Conservation (phyloP, 1,140 invertebrate genomes). For the Cryptotermes secundus region DNA sequence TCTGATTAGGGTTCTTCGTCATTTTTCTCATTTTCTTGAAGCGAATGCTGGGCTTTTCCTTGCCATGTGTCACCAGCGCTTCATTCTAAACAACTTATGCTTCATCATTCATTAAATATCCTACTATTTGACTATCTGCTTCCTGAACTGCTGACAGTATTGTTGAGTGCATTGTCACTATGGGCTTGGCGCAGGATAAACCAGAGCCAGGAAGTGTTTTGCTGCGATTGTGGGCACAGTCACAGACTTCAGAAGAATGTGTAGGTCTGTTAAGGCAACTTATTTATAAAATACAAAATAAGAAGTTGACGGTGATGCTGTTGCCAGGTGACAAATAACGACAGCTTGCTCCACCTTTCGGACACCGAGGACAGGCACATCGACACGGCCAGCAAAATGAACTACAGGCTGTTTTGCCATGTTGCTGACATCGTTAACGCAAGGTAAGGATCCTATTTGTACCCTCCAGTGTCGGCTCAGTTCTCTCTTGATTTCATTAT, state of each 20-base stretch:
- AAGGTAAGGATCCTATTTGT: background rate
- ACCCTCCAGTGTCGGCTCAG: background rate
- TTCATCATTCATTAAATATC: too few relatives aligned
- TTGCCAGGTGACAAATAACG: constrained; percentile 28
- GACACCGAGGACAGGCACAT: constrained; percentile 22
- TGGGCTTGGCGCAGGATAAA: too few relatives aligned
- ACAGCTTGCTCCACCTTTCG: constrained; percentile 8
- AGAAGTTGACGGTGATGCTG: background rate
- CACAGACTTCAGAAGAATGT: background rate
- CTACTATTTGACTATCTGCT: too few relatives aligned
- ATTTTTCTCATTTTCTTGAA: too few relatives aligned
- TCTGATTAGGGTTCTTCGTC: too few relatives aligned
- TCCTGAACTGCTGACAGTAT: too few relatives aligned
- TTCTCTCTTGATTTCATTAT: too few relatives aligned
- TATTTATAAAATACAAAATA: background rate
- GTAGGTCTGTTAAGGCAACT: background rate
- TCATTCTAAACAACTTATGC: too few relatives aligned
- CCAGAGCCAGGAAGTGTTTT: background rate
- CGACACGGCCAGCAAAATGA: constrained; percentile 24
- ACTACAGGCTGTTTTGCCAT: constrained; percentile 16
- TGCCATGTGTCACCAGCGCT: too few relatives aligned
- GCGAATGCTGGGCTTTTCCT: too few relatives aligned
- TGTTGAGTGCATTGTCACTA: background rate
- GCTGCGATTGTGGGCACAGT: too few relatives aligned
- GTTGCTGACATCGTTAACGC: constrained; percentile 18